phyloP scores from a whole-genome alignment of 2,888 invertebrate species.

The Brachycybe producta region DNA sequence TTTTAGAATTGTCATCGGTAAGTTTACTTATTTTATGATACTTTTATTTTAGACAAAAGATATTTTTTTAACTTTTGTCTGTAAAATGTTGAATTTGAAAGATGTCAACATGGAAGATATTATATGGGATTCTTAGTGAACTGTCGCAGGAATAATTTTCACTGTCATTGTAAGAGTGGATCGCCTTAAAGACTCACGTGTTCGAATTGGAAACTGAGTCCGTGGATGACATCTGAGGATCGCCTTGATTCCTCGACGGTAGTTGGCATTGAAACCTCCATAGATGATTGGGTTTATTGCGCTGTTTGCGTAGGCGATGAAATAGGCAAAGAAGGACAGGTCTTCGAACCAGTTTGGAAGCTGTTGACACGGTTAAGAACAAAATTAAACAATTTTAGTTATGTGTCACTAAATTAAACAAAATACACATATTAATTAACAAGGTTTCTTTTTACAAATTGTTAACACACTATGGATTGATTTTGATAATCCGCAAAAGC shows the following conservation, averaged over 20 bases:
- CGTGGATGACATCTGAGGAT: conserved; percentile 22
- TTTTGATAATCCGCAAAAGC: too few relatives aligned
- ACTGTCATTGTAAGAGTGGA: too few relatives aligned
- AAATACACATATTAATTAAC: neutral
- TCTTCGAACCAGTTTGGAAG: conserved; percentile 32
- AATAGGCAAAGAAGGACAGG: conserved; percentile 32
- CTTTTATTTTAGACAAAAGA: too few relatives aligned
- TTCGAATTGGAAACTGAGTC: conserved; percentile 16
- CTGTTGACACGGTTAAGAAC: conserved; percentile 26
- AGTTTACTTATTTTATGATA: too few relatives aligned
- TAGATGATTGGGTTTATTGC: conserved; percentile 36
- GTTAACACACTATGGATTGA: too few relatives aligned
- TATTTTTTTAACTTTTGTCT: too few relatives aligned
- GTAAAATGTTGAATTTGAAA: too few relatives aligned
- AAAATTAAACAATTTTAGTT: neutral
- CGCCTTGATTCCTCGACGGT: conserved; percentile 31
- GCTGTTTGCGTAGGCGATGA: conserved; percentile 35
- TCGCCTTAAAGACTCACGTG: conserved; percentile 17
- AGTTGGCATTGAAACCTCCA: conserved; percentile 36
- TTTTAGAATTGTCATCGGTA: too few relatives aligned
- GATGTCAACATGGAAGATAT: too few relatives aligned
- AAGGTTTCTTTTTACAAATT: too few relatives aligned
- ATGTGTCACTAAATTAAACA: neutral
- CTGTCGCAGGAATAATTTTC: too few relatives aligned
- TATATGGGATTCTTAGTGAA: too few relatives aligned